phyloP scores from a whole-genome alignment of 2,888 invertebrate genomes.

The Hermaeophaga mercurialis region DNA sequence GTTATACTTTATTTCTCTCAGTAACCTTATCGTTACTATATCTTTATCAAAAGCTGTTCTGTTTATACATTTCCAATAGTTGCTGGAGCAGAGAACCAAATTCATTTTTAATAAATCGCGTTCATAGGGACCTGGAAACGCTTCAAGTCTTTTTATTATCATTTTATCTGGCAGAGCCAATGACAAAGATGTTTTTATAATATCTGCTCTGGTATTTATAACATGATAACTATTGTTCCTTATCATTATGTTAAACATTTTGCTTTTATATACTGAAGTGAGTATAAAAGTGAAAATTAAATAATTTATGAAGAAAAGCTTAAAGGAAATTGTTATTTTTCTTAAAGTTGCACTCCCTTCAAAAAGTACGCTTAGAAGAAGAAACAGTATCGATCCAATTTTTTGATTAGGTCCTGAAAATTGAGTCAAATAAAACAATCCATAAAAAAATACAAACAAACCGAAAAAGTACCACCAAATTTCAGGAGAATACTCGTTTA shows the following conservation, averaged over 20 bases:
- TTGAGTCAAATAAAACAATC: not conserved
- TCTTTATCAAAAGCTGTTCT: constrained; percentile 1
- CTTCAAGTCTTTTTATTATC: not conserved
- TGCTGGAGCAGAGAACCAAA: not conserved
- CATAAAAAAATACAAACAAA: not conserved
- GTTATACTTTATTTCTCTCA: not conserved
- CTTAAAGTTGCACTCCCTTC: not conserved
- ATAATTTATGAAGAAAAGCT: not conserved
- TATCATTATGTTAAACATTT: constrained; percentile 10
- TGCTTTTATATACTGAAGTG: constrained; percentile 20
- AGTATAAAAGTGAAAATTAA: not conserved
- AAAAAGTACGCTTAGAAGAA: not conserved
- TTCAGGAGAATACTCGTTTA: not conserved
- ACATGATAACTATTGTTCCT: not conserved
- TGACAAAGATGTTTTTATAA: not conserved
- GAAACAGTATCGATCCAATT: not conserved
- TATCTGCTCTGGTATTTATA: not conserved
- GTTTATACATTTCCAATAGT: not conserved
- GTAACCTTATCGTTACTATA: constrained; percentile 1
- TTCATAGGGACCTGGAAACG: not conserved
- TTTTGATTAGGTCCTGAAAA: not conserved
- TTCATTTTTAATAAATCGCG: not conserved
- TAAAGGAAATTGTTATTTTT: not conserved
- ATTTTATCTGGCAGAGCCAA: not conserved
- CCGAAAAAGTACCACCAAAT: constrained; percentile 2